Percentiles rank a stretch among this genome's conserved stretches.
These are phyloP conservation scores for Ictalurus punctatus DNA, from an alignment of 2,113 vertebrate genomes.

Conservation along the genomic window DNA sequence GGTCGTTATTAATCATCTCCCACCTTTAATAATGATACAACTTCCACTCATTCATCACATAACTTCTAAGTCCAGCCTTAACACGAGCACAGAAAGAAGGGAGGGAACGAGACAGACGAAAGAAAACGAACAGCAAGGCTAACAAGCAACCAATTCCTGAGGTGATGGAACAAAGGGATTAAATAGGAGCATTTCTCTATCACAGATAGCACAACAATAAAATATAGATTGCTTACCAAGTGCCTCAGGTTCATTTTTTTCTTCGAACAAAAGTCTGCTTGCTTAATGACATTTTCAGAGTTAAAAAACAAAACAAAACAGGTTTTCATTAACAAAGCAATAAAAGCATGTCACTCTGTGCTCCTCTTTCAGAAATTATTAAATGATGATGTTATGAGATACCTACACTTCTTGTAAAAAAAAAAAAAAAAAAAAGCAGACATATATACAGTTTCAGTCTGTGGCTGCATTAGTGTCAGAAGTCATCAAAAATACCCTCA, in stretches of 20 bases:
- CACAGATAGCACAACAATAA: slow-evolving; percentile 23
- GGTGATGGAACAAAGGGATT: slow-evolving; percentile 59
- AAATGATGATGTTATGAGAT: slow-evolving; percentile 69
- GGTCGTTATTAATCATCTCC: slow-evolving; percentile 87
- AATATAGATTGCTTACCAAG: slow-evolving; percentile 46
- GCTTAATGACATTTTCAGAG: background rate
- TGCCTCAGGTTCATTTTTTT: slow-evolving; percentile 18
- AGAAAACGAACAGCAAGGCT: slow-evolving; percentile 70
- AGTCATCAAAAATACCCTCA: slow-evolving; percentile 61
- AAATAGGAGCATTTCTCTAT: slow-evolving; percentile 52
- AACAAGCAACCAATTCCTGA: slow-evolving; percentile 67
- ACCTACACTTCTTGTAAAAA: slow-evolving; percentile 57
- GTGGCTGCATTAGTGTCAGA: slow-evolving; percentile 73
- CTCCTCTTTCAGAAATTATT: slow-evolving; percentile 69
- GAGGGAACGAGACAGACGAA: slow-evolving; percentile 43
- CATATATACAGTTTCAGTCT: slow-evolving; percentile 70
- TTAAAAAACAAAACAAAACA: background rate
- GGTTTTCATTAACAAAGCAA: slow-evolving; percentile 36
- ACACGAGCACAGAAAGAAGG: slow-evolving; percentile 56
- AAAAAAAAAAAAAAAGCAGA: slow-evolving; percentile 56
- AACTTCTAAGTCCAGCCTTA: slow-evolving; percentile 74
- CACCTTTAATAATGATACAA: slow-evolving; percentile 85
- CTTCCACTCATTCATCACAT: slow-evolving; percentile 82
- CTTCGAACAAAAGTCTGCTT: background rate
- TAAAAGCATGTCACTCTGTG: slow-evolving; percentile 66